Conservation (phyloP, 37 sponge, comb jelly and placozoan genomes). For the Corticium candelabrum region DNA sequence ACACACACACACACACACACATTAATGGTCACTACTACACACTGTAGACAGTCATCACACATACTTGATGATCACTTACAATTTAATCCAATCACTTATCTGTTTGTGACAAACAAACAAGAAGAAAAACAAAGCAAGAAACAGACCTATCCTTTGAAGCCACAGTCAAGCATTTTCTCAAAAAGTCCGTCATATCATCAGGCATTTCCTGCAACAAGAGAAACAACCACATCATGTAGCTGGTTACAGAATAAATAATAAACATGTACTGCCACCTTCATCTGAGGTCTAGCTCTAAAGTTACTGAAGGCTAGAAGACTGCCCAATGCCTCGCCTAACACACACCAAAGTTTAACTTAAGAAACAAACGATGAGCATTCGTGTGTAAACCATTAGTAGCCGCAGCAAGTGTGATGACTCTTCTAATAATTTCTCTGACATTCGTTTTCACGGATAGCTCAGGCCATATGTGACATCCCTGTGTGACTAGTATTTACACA, state of each 20-base stretch:
- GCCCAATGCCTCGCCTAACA: background rate
- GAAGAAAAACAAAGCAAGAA: no score
- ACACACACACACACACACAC: constrained; percentile 3
- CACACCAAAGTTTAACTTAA: background rate
- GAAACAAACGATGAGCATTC: background rate
- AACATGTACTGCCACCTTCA: no score
- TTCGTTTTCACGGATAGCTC: constrained; percentile 55
- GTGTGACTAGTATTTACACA: background rate
- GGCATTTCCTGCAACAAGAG: constrained; percentile 7
- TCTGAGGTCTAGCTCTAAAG: background rate
- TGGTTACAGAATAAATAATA: no score
- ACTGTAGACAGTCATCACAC: background rate
- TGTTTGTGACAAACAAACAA: no score
- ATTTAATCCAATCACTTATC: no score
- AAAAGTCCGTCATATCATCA: constrained; percentile 12
- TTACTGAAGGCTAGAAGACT: background rate
- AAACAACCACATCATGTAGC: no score
- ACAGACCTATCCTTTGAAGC: background rate
- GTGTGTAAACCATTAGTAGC: background rate
- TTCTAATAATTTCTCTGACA: constrained; percentile 29
- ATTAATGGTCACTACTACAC: background rate
- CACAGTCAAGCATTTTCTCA: constrained; percentile 18
- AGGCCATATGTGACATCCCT: constrained; percentile 58
- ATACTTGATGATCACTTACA: background rate
- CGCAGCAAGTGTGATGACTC: constrained; percentile 25